Conservation (phyloP, 2,113 vertebrate genomes). For the Ictalurus punctatus region DNA sequence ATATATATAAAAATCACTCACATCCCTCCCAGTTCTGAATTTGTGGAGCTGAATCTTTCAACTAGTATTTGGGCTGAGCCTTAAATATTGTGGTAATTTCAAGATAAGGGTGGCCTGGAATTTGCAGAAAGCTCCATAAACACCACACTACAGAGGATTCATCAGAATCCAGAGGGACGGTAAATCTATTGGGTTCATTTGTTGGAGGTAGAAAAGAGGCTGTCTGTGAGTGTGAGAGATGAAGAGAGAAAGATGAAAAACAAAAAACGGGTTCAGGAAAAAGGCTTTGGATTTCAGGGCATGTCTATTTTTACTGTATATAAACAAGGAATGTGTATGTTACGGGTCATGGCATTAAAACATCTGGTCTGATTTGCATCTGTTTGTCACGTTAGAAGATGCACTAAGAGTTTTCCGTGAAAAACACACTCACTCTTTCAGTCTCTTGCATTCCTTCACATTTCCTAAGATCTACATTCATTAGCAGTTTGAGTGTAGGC, state of each 20-base stretch:
- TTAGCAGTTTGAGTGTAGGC: not conserved
- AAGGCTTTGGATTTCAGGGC: not conserved
- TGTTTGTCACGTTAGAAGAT: not conserved
- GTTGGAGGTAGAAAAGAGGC: not conserved
- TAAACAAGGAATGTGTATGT: conserved; percentile 4
- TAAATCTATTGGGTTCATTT: conserved; percentile 25
- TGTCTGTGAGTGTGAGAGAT: not conserved
- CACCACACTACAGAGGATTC: not conserved
- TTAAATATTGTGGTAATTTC: conserved; percentile 5
- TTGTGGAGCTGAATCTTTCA: not conserved
- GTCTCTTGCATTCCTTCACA: not conserved
- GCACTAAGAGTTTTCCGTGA: not conserved
- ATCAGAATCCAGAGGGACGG: not conserved
- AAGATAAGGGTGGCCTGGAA: conserved; percentile 3
- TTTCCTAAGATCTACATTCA: not conserved
- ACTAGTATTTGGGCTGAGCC: not conserved
- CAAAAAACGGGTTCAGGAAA: not conserved
- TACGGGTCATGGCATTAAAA: not conserved
- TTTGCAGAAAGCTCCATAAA: conserved; percentile 21
- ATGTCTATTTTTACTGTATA: not conserved
- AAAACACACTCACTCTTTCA: not conserved
- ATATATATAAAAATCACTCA: not conserved
- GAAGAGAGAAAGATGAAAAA: conserved; percentile 12
- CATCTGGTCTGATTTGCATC: not conserved
- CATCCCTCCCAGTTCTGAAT: not conserved